Base-by-base conservation (phyloP, 2,888 invertebrate genomes). In the Homarus gammarus region DNA sequence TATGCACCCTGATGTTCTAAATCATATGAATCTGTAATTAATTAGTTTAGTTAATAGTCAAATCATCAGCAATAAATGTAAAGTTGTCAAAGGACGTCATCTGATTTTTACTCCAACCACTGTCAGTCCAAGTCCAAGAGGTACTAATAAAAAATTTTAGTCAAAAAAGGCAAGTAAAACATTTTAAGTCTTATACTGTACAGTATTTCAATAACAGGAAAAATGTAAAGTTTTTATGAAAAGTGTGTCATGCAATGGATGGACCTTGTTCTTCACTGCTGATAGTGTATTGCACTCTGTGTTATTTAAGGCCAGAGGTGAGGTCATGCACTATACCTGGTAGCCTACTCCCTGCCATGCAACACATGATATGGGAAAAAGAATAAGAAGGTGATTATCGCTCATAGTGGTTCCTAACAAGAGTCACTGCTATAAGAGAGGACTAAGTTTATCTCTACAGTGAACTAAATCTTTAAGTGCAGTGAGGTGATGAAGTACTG, bases 281-380 rank as follows among this genome's bases (percentile, higher is more conserved):
- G 56, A 12, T 56, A 18, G 56, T 56, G 12, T 12, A 22, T 22
- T 56, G 3, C 3, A 22, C 56, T 56, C 22, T 56, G 56, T 56
- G 56, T 18, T 56, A 56, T 22, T 15, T 36, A 36, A 36, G 40
- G 27, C 73, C 36, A 70, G 31, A 73, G 27, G n/a, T 79, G 56
- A n/a, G 18, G n/a, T 44, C 83, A 83, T 83, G 83, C 83, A 83
- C 83, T 83, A 64, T 83, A 83, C 83, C 83, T 83, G 83, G 83
- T 83, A 68, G 83, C 68, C 83, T 83, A 83, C 83, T 83, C 83
- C 83, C 83, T 83, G 83, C 70, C 83, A 83, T 83, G 83, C 83
- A 83, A 72, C 68, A 83, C 18, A 70, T 18, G 68, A 64, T 40
- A 38, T 27, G 83, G 38, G 38, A 56, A 33, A 83, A 49, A 83